Conservation (phyloP, 1,140 invertebrate species). For the Phthorimaea operculella region DNA sequence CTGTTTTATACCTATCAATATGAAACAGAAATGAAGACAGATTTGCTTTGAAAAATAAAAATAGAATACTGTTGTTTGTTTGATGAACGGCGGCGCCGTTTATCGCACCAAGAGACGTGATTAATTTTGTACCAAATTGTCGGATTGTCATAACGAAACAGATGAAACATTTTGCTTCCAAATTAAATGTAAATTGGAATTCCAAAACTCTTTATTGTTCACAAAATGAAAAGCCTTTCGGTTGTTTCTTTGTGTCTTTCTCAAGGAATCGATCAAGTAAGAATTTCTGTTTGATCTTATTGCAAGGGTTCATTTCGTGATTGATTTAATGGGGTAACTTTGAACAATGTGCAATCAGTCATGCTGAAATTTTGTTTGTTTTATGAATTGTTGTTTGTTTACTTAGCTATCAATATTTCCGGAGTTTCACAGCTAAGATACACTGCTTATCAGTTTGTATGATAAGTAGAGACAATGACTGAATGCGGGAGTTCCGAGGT, state of each 20-base stretch:
- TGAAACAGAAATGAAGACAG: too few relatives aligned
- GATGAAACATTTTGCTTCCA: background rate
- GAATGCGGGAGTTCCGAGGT: too few relatives aligned
- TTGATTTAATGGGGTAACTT: background rate
- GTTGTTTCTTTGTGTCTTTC: background rate
- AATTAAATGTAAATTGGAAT: background rate
- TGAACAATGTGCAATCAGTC: background rate
- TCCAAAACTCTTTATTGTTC: background rate
- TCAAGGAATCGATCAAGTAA: background rate
- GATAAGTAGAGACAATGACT: too few relatives aligned
- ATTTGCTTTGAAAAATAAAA: too few relatives aligned
- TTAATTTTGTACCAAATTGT: background rate
- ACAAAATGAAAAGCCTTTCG: background rate
- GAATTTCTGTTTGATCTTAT: too few relatives aligned
- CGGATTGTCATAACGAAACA: background rate
- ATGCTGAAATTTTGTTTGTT: background rate
- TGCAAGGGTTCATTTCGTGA: too few relatives aligned
- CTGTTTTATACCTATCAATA: too few relatives aligned
- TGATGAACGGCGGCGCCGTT: too few relatives aligned
- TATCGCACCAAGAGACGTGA: background rate
- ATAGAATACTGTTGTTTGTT: too few relatives aligned
- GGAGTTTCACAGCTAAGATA: background rate
- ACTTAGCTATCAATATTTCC: background rate
- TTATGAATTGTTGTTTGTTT: background rate
- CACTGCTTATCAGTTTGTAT: too few relatives aligned